Evolutionary conservation across 1,140 invertebrate species (phyloP), one percentile per base, ranked within the genome.

Genomic region (Pissodes strobi): DNA sequence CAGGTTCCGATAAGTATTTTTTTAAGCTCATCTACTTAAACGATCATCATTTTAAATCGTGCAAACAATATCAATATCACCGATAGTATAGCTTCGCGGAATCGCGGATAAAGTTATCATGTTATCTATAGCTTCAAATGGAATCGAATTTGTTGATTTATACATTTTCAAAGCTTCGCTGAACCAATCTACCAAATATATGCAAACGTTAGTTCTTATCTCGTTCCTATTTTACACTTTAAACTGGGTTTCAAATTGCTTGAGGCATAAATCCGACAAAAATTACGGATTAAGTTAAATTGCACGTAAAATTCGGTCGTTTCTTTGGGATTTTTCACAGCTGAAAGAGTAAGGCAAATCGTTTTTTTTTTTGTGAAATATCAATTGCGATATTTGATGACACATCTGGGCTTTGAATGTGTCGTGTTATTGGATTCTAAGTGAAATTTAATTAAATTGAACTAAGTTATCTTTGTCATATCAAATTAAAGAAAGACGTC

Each of bases 201-300:
- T 48, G 43, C 58, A 49, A 60, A 60, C 58, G 25, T 49, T 51
- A 51, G 58, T 51, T 51, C 58, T 60, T 60, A 60, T 60, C 58
- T 60, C 34, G 58, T 60, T 60, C 27, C 38, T 38, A 49, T 60
- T 60, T 49, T 27, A 60, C 39, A 59, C 56, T 59, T 46, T 59
- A 59, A 59, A 59, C 41, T 46, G 27, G 23, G 43, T 60, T 60
- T 48, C 45, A 41, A 49, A 60, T 60, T 60, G 58, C 17, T 46
- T 21, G 21, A 25, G 19, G 45, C 58, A 48, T 49, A 60, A 60
- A 60, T 60, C 58, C 43, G 15, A 34, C 58, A 60, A 60, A 60
- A 60, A 60, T 60, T 60, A 60, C 58, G 48, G 43, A 49, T 60
- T 60, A 60, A 60, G 58, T 60, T 60, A 60, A 60, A 60, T 60